Evolutionary conservation across 1,140 invertebrate species (phyloP), one percentile per base, ranked within the genome.

Genomic region (Drosophila gunungcola): DNA sequence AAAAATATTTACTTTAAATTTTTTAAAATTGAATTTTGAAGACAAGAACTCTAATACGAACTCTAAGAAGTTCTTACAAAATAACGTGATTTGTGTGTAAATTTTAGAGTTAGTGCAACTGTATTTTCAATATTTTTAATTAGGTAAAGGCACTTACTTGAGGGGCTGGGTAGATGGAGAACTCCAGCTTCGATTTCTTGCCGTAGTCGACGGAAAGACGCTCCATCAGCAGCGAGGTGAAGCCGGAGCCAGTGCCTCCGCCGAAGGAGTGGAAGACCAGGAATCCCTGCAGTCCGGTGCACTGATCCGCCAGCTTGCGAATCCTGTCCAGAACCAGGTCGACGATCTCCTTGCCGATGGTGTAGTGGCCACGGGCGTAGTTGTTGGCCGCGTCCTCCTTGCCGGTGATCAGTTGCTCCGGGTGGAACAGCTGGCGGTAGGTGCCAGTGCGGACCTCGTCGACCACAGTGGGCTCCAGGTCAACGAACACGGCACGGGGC

Each of bases 361-460:
- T 98, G 94, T 98, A 98, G 93, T 98, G 97, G 52, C 97, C 97
- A 78, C 97, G 94, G 34, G 96, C 97, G 79, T 97, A 97, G 93
- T 97, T 97, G 92, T 97, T 97, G 64, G 97, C 97, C 36, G 97
- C 97, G 92, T 98, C 97, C 93, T 98, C 97, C 92, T 97, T 97
- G 57, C 96, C 96, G 79, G 96, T 97, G 92, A 97, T 96, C 84
- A 97, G 94, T 92, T 97, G 96, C 92, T 97, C 96, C 49, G 96
- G 96, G 91, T 97, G 96, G 94, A 97, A 97, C 69, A 97, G 93
- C 93, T 97, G 96, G 45, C 96, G 93, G 93, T 97, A 97, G 52
- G 96, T 96, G 73, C 96, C 96, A 45, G 96, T 96, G 65, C 96
- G 94, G 38, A 97, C 96, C 93, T 97, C 96, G 96, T 96, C 96